Evolutionary conservation across 2,888 invertebrate species (phyloP).

Genomic region (Phlogophora meticulosa): DNA sequence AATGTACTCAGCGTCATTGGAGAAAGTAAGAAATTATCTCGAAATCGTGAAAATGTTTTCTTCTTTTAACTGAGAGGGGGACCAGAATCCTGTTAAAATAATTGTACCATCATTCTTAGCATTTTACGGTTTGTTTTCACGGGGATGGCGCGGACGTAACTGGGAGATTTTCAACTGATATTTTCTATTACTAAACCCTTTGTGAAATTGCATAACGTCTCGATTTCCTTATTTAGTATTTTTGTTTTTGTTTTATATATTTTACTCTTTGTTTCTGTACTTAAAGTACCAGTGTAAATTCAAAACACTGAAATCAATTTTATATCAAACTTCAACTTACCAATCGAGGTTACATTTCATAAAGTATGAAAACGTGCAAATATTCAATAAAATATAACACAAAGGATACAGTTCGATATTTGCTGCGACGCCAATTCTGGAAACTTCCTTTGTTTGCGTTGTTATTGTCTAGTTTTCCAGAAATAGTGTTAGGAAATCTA

Average conservation of each 20-base stretch:
- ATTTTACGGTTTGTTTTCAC: constrained; percentile 60
- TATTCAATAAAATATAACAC: constrained; percentile 26
- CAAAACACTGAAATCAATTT: not conserved
- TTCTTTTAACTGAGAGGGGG: constrained; percentile 26
- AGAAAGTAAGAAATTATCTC: constrained; percentile 8
- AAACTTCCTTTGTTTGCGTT: constrained; percentile 39
- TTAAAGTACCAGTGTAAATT: too few relatives aligned
- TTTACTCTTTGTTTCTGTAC: too few relatives aligned
- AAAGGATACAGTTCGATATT: constrained; percentile 28
- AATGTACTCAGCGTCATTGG: not conserved
- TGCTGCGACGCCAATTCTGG: constrained; percentile 16
- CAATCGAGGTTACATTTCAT: not conserved
- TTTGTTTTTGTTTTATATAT: not conserved
- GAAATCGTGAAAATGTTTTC: constrained; percentile 21
- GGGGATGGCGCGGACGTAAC: not conserved
- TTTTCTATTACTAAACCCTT: not conserved
- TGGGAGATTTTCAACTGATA: constrained; percentile 2
- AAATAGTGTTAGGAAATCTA: constrained; percentile 12
- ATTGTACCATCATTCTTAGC: constrained; percentile 41
- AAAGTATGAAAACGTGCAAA: constrained; percentile 9
- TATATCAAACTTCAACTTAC: not conserved
- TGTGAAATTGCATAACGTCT: not conserved
- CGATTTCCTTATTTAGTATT: too few relatives aligned
- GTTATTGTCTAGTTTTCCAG: constrained; percentile 31
- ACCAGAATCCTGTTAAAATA: constrained; percentile 44